phyloP scores from a whole-genome alignment of 2,888 invertebrate species.

The Brachylomia viminalis region DNA sequence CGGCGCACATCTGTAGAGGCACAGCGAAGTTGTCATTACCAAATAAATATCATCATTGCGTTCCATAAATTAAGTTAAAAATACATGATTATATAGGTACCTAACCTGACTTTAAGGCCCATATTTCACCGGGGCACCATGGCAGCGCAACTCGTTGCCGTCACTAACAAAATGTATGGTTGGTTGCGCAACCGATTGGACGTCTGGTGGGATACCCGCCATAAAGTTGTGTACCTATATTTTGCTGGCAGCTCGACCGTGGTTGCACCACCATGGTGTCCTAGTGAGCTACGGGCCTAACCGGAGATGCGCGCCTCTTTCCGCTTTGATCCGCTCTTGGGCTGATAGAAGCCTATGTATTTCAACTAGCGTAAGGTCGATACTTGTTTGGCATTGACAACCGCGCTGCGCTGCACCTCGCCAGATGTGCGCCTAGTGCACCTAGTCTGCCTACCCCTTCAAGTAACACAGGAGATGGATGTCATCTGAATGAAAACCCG shows the following conservation, averaged over 20 bases:
- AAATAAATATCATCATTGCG: background rate
- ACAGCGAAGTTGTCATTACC: background rate
- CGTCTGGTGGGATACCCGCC: no score
- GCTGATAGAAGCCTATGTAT: background rate
- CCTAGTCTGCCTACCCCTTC: background rate
- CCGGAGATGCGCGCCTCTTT: background rate
- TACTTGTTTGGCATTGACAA: background rate
- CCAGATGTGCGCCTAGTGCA: background rate
- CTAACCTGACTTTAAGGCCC: no score
- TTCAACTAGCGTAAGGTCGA: background rate
- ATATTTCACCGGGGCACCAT: no score
- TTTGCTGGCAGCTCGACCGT: no score
- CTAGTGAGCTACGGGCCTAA: no score
- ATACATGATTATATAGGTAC: no score
- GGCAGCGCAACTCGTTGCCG: no score
- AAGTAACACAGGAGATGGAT: background rate
- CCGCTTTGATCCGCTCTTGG: background rate
- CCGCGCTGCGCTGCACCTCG: background rate
- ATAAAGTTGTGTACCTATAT: no score
- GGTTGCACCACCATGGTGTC: no score
- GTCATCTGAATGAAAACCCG: conserved; percentile 26
- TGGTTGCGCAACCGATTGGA: no score
- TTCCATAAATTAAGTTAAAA: background rate
- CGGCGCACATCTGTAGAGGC: background rate
- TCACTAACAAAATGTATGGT: no score